Evolutionary conservation across 37 sponge, comb jelly and placozoan genomes (phyloP).

Genomic region (Aplysina aerophoba): DNA sequence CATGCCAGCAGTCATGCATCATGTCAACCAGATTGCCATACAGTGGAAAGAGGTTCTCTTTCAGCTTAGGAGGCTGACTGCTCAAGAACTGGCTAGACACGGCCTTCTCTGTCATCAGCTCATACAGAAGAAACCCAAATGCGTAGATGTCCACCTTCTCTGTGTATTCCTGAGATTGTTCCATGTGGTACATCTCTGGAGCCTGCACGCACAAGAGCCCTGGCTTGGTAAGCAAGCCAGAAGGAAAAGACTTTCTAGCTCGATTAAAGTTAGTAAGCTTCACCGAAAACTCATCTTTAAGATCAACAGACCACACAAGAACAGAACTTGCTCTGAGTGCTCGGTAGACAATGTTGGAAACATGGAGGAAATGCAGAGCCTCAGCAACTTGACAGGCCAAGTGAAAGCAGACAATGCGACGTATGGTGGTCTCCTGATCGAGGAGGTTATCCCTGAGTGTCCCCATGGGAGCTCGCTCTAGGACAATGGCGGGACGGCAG

Average conservation of each 20-base stretch:
- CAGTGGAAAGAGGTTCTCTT: constrained; percentile 43
- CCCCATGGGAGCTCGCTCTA: constrained; percentile 78
- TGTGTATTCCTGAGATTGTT: constrained; percentile 78
- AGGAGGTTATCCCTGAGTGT: constrained; percentile 75
- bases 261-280: constrained; percentile 79
- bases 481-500: constrained; percentile 54
- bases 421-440: constrained; percentile 64
- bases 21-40: constrained; percentile 59
- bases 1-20: constrained; percentile 83
- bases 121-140: constrained; percentile 78
- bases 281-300: constrained; percentile 51
- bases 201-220: constrained; percentile 49
- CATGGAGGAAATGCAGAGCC: constrained; percentile 70
- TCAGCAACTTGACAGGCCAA: constrained; percentile 72
- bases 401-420: constrained; percentile 66
- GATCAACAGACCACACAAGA: constrained; percentile 80
- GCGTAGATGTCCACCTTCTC: constrained; percentile 83
- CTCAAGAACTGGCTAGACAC: constrained; percentile 28
- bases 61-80: constrained; percentile 61
- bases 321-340: constrained; percentile 78
- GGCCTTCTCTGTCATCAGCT: constrained; percentile 59
- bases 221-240: constrained; percentile 53
- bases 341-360: constrained; percentile 61
- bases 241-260: constrained; percentile 53
- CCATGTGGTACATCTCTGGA: constrained; percentile 70